Conservation (phyloP, 2,797 vertebrate species). For the Merluccius polli region DNA sequence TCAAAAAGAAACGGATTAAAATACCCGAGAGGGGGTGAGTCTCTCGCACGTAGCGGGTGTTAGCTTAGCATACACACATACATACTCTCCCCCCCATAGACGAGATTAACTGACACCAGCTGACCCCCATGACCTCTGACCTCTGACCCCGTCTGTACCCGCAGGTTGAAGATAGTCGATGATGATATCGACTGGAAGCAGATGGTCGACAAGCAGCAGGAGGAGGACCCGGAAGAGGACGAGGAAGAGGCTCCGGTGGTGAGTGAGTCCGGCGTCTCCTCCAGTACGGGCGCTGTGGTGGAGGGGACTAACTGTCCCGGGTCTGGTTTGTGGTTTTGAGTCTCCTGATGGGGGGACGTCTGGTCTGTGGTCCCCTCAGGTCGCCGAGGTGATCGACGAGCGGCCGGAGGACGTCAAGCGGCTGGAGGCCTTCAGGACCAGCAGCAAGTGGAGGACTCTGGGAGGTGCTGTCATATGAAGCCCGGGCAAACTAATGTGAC, state of each 20-base stretch:
- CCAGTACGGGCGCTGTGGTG: too few species aligned
- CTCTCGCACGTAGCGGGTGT: accelerated
- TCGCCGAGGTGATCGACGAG: conserved; percentile 92
- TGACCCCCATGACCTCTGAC: too few species aligned
- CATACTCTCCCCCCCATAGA: too few species aligned
- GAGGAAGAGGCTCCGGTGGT: conserved; percentile 85
- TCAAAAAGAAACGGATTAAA: conserved; percentile 67
- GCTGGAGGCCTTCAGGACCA: conserved; percentile 85
- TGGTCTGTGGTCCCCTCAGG: conserved; percentile 63
- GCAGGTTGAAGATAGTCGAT: conserved; percentile 91
- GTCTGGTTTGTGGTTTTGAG: too few species aligned
- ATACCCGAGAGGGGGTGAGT: conserved; percentile 64
- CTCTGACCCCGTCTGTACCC: conserved; percentile 14
- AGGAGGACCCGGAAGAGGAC: conserved; percentile 68
- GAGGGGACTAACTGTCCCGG: too few species aligned
- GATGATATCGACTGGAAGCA: conserved; percentile 86
- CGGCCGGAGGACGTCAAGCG: conserved; percentile 87
- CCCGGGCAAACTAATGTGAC: not conserved
- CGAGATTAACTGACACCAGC: too few species aligned
- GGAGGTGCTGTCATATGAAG: conserved; percentile 75
- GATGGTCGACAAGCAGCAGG: conserved; percentile 53
- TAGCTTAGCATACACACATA: not conserved
- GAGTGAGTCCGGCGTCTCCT: conserved; percentile 27
- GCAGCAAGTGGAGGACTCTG: conserved; percentile 87
- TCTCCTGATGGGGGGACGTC: not conserved